Percentiles rank a stretch among this genome's conserved stretches.
phyloP scores from a whole-genome alignment of 23 tunicate genomes.

The Trididemnum miniatum region DNA sequence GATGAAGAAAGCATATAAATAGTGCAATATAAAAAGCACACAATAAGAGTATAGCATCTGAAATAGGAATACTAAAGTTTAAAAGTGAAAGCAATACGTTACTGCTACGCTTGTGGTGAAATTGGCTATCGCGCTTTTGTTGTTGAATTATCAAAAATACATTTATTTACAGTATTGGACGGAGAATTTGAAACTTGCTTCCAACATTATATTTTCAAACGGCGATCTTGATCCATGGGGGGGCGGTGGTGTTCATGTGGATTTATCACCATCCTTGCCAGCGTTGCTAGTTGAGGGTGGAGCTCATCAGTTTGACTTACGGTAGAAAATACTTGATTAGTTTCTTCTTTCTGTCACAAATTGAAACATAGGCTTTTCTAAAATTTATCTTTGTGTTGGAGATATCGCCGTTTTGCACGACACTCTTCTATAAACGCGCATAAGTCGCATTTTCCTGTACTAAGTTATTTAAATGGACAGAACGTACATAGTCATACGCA shows the following conservation, averaged over 20 bases:
- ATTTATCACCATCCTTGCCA: conserved; percentile 57
- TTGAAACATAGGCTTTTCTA: not conserved
- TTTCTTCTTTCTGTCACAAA: not conserved
- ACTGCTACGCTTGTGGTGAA: too few relatives aligned
- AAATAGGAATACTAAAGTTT: too few relatives aligned
- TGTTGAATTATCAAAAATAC: not conserved
- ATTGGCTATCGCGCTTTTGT: too few relatives aligned
- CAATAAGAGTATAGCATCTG: too few relatives aligned
- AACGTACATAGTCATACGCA: not conserved
- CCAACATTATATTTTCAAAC: conserved; percentile 96
- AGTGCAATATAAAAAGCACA: too few relatives aligned
- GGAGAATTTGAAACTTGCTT: conserved; percentile 45
- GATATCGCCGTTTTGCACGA: not conserved
- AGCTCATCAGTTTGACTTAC: conserved; percentile 98
- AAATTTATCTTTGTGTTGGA: not conserved
- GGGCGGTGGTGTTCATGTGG: conserved; percentile 73
- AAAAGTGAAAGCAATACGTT: too few relatives aligned
- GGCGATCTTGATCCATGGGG: conserved; percentile 99
- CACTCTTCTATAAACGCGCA: not conserved
- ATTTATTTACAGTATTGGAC: conserved; percentile 69
- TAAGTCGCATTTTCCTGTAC: not conserved
- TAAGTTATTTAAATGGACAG: not conserved
- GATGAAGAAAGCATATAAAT: too few relatives aligned
- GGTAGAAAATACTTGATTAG: conserved; percentile 36
- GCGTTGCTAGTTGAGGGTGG: conserved; percentile 84